phyloP scores from a whole-genome alignment of 2,888 invertebrate genomes.

The Pyrrhia umbra region DNA sequence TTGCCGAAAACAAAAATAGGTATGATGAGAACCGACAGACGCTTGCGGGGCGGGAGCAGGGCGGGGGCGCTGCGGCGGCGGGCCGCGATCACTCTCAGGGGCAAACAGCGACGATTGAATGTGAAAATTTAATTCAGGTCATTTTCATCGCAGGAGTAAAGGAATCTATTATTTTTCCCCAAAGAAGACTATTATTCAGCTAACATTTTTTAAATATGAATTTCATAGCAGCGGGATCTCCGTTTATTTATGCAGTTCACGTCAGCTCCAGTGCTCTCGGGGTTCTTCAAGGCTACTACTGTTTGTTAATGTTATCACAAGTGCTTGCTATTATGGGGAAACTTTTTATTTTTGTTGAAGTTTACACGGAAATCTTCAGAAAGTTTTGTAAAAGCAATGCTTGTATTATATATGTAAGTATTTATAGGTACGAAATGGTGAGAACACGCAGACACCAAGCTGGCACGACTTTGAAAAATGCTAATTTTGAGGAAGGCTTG shows the following conservation, averaged over 20 bases:
- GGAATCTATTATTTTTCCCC: conserved; percentile 84
- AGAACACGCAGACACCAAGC: conserved; percentile 65
- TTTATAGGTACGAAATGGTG: conserved; percentile 16
- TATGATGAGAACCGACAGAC: conserved; percentile 75
- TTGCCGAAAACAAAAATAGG: conserved; percentile 71
- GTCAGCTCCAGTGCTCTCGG: conserved; percentile 48
- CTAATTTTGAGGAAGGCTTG: conserved; percentile 74
- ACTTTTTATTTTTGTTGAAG: conserved; percentile 62
- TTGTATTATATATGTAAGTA: conserved; percentile 24
- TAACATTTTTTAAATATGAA: conserved; percentile 73
- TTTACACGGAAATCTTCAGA: conserved; percentile 57
- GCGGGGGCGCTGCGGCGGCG: conserved; percentile 64
- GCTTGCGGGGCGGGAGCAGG: conserved; percentile 51
- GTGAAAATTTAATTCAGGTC: conserved; percentile 89
- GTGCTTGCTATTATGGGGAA: conserved; percentile 65
- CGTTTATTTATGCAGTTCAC: conserved; percentile 68
- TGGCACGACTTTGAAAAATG: conserved; percentile 81
- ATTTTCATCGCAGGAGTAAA: conserved; percentile 82
- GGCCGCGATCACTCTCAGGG: conserved; percentile 82
- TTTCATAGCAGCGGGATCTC: conserved; percentile 55
- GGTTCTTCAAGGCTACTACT: conserved; percentile 44
- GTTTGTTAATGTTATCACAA: conserved; percentile 66
- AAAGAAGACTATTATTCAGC: conserved; percentile 79
- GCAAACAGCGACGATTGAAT: conserved; percentile 87
- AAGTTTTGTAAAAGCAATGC: conserved; percentile 31